A percentile compares a stretch with the other conserved stretches of the same genome.
Evolutionary conservation across 2,113 vertebrate species (phyloP).

Genomic region (Girardinichthys multiradiatus): DNA sequence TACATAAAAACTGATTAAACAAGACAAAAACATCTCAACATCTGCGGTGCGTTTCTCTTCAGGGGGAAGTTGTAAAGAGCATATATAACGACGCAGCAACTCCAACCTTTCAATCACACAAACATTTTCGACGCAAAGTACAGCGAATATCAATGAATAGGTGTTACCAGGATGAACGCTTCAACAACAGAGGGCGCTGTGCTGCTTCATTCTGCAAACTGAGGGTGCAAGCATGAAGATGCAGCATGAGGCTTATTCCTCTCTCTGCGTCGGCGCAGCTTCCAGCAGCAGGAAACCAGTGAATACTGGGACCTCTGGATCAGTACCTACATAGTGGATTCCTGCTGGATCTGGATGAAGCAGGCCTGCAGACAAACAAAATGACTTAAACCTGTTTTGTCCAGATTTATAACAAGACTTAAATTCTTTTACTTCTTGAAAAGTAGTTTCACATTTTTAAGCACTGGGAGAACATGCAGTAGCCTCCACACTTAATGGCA

Average conservation of each 20-base stretch:
- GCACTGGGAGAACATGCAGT: too few relatives aligned
- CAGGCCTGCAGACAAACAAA: constrained; percentile 85
- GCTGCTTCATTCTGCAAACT: too few relatives aligned
- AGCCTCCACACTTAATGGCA: too few relatives aligned
- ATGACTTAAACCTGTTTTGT: not conserved
- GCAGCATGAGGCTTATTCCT: not conserved
- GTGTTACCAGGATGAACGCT: not conserved
- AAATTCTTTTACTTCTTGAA: too few relatives aligned
- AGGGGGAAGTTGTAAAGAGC: too few relatives aligned
- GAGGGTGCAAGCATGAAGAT: too few relatives aligned
- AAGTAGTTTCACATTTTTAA: too few relatives aligned
- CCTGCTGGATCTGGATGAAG: constrained; percentile 95
- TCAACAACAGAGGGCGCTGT: not conserved
- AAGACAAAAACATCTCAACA: not conserved
- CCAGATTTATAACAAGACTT: not conserved
- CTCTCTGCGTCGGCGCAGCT: too few relatives aligned
- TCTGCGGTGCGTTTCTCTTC: not conserved
- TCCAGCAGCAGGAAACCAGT: too few relatives aligned
- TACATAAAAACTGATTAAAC: not conserved
- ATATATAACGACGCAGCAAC: too few relatives aligned
- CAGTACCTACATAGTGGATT: constrained; percentile 83
- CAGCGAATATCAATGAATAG: too few relatives aligned
- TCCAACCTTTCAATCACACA: not conserved
- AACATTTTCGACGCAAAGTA: not conserved
- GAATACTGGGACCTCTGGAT: not conserved